Conservation (phyloP, 2,113 vertebrate genomes). For the Kryptolebias marmoratus region DNA sequence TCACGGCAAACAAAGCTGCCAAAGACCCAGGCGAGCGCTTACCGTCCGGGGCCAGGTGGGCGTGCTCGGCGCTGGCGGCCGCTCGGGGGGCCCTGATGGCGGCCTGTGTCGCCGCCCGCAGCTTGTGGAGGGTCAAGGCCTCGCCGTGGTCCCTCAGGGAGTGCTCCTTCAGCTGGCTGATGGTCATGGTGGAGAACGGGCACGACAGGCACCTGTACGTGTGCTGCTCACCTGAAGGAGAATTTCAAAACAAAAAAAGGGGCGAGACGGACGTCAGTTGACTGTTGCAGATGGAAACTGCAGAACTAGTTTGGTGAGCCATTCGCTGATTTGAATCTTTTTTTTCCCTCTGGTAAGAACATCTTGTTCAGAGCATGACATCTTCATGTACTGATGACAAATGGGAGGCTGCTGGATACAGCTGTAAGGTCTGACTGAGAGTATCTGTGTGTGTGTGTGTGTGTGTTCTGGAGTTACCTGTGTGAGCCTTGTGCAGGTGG, state of each 20-base stretch:
- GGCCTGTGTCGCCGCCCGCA: slow-evolving; percentile 87
- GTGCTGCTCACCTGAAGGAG: slow-evolving; percentile 90
- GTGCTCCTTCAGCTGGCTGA: slow-evolving; percentile 97
- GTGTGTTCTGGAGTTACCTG: slow-evolving; percentile 82
- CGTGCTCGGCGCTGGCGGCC: slow-evolving; percentile 50
- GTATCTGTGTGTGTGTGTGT: background rate
- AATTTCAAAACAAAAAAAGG: background rate
- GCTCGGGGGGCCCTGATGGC: slow-evolving; percentile 76
- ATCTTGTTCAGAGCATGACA: background rate
- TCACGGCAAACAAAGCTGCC: too few relatives aligned
- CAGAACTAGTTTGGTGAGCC: background rate
- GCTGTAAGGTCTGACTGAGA: slow-evolving; percentile 36
- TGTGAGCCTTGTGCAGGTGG: slow-evolving; percentile 94
- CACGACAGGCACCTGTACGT: slow-evolving; percentile 96
- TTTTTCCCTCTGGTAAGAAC: background rate
- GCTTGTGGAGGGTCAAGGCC: slow-evolving; percentile 90
- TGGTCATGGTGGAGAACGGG: slow-evolving; percentile 94
- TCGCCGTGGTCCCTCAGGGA: slow-evolving; percentile 94
- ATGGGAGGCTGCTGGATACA: slow-evolving; percentile 26
- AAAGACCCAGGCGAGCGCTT: slow-evolving; percentile 27
- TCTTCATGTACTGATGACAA: slow-evolving; percentile 11
- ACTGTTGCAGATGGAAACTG: background rate
- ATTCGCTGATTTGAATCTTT: background rate
- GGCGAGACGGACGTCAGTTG: too few relatives aligned
- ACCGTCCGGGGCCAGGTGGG: slow-evolving; percentile 61